Percentiles rank a stretch among this genome's conserved stretches.
Conservation (phyloP, 2,113 vertebrate genomes). For the Pleuronectes platessa region DNA sequence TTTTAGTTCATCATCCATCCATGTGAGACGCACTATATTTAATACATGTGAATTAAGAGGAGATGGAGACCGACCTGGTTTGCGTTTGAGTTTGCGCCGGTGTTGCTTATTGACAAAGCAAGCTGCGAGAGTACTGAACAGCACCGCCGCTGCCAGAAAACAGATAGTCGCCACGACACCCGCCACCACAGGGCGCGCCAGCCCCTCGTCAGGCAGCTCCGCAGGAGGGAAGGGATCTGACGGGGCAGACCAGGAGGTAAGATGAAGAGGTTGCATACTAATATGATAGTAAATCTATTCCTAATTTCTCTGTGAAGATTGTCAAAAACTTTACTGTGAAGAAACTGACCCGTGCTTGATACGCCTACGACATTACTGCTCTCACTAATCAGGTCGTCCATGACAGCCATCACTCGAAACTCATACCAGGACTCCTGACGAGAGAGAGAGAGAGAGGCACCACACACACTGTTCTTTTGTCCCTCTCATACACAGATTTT, state of each 20-base stretch:
- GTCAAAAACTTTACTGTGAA: not conserved
- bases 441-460: conserved; percentile 22
- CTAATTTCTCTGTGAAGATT: not conserved
- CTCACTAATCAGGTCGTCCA: conserved; percentile 99
- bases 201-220: conserved; percentile 93
- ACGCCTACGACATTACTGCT: conserved; percentile 98
- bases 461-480: not conserved
- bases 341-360: conserved; percentile 93
- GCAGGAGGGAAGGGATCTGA: conserved; percentile 95
- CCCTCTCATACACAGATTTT: not conserved
- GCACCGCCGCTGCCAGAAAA: conserved; percentile 95
- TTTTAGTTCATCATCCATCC: conserved; percentile 15
- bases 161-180: conserved; percentile 98
- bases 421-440: conserved; percentile 97
- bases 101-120: conserved; percentile 99
- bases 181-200: conserved; percentile 95
- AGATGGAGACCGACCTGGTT: conserved; percentile 88
- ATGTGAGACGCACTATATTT: not conserved
- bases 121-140: conserved; percentile 98
- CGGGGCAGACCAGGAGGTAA: conserved; percentile 9
- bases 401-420: conserved; percentile 97
- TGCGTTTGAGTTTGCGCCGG: conserved; percentile 96
- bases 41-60: not conserved
- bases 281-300: not conserved
- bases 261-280: conserved; percentile 4